phyloP scores from a whole-genome alignment of 2,113 vertebrate species.

The Cnemophilus loriae region DNA sequence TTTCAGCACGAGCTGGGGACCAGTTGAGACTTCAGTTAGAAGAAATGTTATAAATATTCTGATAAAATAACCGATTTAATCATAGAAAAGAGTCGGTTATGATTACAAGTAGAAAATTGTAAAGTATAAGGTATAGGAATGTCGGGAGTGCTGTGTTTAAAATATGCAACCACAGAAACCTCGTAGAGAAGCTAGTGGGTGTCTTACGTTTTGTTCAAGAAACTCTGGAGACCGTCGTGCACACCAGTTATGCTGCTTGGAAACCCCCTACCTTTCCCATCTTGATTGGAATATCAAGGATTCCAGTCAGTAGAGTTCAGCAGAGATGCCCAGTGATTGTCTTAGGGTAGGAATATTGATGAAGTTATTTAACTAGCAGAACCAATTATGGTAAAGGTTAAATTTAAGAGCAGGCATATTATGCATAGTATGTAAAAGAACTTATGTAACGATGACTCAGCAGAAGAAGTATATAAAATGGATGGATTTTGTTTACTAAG shows the following conservation, averaged over 20 bases:
- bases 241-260: neutral
- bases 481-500: neutral
- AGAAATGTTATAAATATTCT: neutral
- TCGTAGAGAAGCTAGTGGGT: neutral
- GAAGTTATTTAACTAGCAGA: neutral
- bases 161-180: neutral
- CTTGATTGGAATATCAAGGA: neutral
- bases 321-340: neutral
- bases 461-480: neutral
- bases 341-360: neutral
- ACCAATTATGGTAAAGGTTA: neutral
- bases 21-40: neutral
- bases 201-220: neutral
- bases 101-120: neutral
- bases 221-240: neutral
- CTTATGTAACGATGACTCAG: neutral
- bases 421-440: neutral
- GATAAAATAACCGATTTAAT: neutral
- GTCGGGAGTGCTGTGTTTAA: neutral
- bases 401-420: neutral
- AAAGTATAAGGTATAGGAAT: neutral
- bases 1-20: fast-evolving
- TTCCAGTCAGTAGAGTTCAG: neutral
- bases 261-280: neutral
- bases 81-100: neutral